Evolutionary conservation across 1,140 invertebrate genomes (phyloP).

Genomic region (Panagrolaimus sp.): DNA sequence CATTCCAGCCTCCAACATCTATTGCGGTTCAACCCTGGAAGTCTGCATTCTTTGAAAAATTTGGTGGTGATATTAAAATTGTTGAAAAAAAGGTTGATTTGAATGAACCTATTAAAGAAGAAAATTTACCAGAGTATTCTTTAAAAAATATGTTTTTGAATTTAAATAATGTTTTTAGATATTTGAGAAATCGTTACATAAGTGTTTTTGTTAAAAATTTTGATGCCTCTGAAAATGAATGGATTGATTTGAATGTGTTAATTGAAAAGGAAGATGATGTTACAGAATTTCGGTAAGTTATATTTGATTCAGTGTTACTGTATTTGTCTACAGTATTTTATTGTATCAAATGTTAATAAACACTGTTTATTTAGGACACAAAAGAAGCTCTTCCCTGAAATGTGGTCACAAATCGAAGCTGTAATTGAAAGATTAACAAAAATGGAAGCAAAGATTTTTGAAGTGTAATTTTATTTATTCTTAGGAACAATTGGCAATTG

Average conservation of each 20-base stretch:
- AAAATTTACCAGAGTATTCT: background rate
- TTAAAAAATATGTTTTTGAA: too few relatives aligned
- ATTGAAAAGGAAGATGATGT: background rate
- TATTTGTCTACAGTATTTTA: too few relatives aligned
- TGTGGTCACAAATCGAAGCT: background rate
- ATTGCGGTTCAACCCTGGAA: too few relatives aligned
- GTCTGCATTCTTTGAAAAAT: background rate
- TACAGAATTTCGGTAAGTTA: background rate
- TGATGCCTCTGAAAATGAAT: too few relatives aligned
- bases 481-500: too few relatives aligned
- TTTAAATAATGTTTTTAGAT: too few relatives aligned
- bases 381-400: background rate
- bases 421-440: background rate
- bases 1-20: too few relatives aligned
- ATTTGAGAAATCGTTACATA: background rate
- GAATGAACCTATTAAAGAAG: background rate
- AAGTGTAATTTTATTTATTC: background rate
- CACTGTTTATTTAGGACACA: too few relatives aligned
- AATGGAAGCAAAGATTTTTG: background rate
- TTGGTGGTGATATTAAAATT: constrained; percentile 11
- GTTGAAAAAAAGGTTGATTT: background rate
- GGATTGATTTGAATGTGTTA: background rate
- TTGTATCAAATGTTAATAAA: too few relatives aligned
- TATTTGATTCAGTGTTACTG: too few relatives aligned
- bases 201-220: background rate